Base-by-base conservation (phyloP, 2,113 vertebrate genomes). In the Zapornia atra region DNA sequence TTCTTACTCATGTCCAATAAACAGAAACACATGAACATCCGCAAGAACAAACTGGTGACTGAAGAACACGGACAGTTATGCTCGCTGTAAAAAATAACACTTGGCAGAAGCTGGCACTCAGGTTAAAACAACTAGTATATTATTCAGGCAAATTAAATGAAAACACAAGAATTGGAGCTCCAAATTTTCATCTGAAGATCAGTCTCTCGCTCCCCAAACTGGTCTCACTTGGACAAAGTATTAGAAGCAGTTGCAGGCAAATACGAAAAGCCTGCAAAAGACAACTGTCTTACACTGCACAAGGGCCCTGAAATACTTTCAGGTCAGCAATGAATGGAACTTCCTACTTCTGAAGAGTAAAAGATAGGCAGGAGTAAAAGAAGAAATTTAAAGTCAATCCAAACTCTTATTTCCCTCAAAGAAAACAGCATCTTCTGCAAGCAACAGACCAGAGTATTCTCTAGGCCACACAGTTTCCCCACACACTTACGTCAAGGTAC, bases 81-180 rank as follows among this genome's bases (percentile, higher is more conserved):
- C 4, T 19, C 21, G 40, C 38, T 76, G 29, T 7, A 50, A 57
- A 46, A 90, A 94, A 15, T 7, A 83, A 25, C 2, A 54, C 16
- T 0, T 53, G 70, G 61, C 18, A 56, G 42, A 15, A 0, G 1
- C 19, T 10, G 80, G 46, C 33, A 16, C 0, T 9, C 22, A 11
- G 19, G 8, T 29, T 51, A 54, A 92, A 42, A 40, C 54, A 77
- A 28, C 20, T 1, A 21, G 7, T 7, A 11, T 13, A 3, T 2
- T 17, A 24, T 4, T 25, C 15, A 72, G 21, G 5, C 17, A 80
- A 69, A 36, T 3, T 1, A 69, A 72, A 33, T 7, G 20, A n/a
- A 72, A 90, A 18, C 38, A 66, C 9, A 40, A 7, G 36, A 33
- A 56, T 17, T 1, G 0, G 16, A 69, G 48, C 20, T 53, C 18